Evolutionary conservation across 2,888 invertebrate genomes (phyloP).

Genomic region (Rhabditoides inermis): DNA sequence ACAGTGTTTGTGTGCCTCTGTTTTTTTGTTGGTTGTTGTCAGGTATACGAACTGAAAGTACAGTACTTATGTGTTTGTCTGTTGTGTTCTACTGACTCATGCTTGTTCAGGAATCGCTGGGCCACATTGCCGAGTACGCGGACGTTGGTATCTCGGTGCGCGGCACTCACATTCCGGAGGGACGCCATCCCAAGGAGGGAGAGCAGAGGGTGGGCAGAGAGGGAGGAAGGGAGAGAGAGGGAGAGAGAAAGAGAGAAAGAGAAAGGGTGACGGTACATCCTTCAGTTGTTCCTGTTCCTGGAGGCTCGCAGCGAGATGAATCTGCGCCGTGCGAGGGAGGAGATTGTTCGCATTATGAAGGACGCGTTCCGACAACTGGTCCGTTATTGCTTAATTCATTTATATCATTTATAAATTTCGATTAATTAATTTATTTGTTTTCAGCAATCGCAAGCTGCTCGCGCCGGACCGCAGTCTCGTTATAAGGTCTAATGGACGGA

Average conservation of each 20-base stretch:
- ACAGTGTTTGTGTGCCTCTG: no score
- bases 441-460: slow-evolving; percentile 15
- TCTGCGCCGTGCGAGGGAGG: slow-evolving; percentile 87
- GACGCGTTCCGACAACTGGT: slow-evolving; percentile 84
- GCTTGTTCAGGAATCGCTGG: slow-evolving; percentile 74
- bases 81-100: no score
- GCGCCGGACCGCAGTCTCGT: slow-evolving; percentile 15
- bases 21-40: no score
- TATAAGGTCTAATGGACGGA: slow-evolving; percentile 16
- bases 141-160: slow-evolving; percentile 97
- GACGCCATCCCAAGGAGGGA: slow-evolving; percentile 61
- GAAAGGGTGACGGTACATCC: no score
- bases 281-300: slow-evolving; percentile 97
- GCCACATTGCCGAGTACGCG: slow-evolving; percentile 94
- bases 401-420: neutral
- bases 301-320: slow-evolving; percentile 94
- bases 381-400: slow-evolving; percentile 4
- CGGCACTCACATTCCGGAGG: slow-evolving; percentile 81
- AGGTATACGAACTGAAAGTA: no score
- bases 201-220: no score
- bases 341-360: slow-evolving; percentile 92
- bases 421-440: slow-evolving; percentile 3
- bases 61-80: no score
- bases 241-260: no score
- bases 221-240: no score